A percentile compares a stretch with the other conserved stretches of the same genome.
Evolutionary conservation across 2,797 vertebrate genomes (phyloP).

Genomic region (Anguilla anguilla): DNA sequence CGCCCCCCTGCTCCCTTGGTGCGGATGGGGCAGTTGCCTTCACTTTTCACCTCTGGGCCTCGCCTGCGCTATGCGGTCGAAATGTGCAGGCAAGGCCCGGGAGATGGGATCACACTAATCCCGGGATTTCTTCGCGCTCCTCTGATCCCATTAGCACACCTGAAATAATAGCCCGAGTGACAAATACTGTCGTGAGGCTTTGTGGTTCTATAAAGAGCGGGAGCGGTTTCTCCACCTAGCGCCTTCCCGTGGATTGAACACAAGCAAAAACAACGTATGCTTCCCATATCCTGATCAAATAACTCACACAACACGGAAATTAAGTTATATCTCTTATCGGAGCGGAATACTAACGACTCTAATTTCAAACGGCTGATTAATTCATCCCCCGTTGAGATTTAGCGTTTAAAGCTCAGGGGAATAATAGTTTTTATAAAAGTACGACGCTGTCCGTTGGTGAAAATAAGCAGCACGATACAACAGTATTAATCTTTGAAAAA

Average conservation of each 20-base stretch:
- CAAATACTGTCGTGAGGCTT: conserved; percentile 60
- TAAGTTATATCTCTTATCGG: conserved; percentile 55
- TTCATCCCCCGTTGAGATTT: not conserved
- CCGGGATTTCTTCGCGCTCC: conserved; percentile 50
- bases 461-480: not conserved
- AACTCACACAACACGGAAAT: conserved; percentile 66
- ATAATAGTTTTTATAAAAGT: not conserved
- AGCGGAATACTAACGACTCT: conserved; percentile 33
- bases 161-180: conserved; percentile 75
- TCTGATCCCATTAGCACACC: conserved; percentile 78
- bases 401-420: not conserved
- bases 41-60: conserved; percentile 47
- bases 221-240: not conserved
- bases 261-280: conserved; percentile 55
- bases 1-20: conserved; percentile 30
- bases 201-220: conserved; percentile 45
- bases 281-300: conserved; percentile 50
- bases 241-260: conserved; percentile 36
- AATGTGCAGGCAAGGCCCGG: conserved; percentile 47
- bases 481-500: not conserved
- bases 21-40: conserved; percentile 41
- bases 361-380: conserved; percentile 35
- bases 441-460: not conserved
- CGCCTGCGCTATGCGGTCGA: conserved; percentile 33
- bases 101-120: conserved; percentile 50